phyloP scores from a whole-genome alignment of 1,140 invertebrate species.

The Drosophila kohkoa region DNA sequence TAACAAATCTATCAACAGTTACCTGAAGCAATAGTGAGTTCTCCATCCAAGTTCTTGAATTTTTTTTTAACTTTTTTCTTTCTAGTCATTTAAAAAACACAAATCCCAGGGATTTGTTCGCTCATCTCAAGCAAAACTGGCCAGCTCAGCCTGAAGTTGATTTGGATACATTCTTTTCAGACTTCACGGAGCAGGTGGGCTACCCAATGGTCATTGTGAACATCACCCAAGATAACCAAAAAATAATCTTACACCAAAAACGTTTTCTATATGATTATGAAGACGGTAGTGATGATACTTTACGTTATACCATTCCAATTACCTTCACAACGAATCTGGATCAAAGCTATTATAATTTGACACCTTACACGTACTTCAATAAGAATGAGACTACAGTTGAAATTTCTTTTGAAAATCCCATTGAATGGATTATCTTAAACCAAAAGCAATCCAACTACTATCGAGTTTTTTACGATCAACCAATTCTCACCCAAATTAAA shows the following conservation, averaged over 20 bases:
- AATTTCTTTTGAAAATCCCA: conserved; percentile 46
- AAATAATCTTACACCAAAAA: conserved; percentile 73
- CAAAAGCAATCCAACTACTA: conserved; percentile 87
- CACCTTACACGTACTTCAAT: conserved; percentile 84
- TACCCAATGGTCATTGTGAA: conserved; percentile 91
- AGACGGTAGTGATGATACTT: conserved; percentile 56
- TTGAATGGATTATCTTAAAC: conserved; percentile 85
- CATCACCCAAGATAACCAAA: not conserved
- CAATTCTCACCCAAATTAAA: conserved; percentile 86
- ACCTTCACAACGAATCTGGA: conserved; percentile 86
- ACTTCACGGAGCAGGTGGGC: conserved; percentile 96
- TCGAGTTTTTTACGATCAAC: conserved; percentile 87
- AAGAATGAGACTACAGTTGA: conserved; percentile 78
- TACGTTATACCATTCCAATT: conserved; percentile 88
- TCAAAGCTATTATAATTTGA: conserved; percentile 85
- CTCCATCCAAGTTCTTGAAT: not conserved
- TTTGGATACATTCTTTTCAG: conserved; percentile 85
- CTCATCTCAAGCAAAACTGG: conserved; percentile 38
- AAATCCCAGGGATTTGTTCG: conserved; percentile 34
- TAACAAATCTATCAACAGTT: conserved; percentile 87
- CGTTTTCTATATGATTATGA: conserved; percentile 85
- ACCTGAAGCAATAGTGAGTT: conserved; percentile 86
- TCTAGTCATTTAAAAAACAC: conserved; percentile 75
- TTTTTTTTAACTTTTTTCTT: not conserved
- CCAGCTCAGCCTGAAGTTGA: conserved; percentile 22